phyloP scores from a whole-genome alignment of 2,113 vertebrate species.

The Gallinago jamesoni region DNA sequence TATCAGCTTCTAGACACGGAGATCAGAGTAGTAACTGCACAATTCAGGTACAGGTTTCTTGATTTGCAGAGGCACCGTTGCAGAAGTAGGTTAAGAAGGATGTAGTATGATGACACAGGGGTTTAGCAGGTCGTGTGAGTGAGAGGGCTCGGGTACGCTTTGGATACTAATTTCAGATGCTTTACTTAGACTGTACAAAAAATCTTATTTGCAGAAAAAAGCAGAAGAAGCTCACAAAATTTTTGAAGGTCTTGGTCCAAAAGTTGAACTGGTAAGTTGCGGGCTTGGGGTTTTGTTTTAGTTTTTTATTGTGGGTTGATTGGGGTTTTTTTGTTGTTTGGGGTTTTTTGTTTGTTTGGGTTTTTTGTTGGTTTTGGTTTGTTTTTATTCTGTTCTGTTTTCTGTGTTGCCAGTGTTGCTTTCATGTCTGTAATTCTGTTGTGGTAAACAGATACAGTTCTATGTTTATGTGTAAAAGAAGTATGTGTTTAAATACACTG shows the following conservation, averaged over 20 bases:
- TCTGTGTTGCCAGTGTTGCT: not conserved
- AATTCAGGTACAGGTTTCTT: not conserved
- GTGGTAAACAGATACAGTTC: not conserved
- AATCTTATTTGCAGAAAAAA: slow-evolving; percentile 88
- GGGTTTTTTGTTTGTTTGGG: not conserved
- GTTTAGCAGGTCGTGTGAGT: not conserved
- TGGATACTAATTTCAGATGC: not conserved
- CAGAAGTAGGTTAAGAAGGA: slow-evolving; percentile 9
- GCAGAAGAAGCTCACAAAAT: slow-evolving; percentile 99
- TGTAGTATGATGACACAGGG: not conserved
- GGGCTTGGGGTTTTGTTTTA: not conserved
- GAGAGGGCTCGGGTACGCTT: not conserved
- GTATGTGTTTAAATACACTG: not conserved
- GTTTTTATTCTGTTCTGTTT: not conserved
- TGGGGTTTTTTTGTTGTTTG: not conserved
- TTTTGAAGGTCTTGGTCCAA: slow-evolving; percentile 96
- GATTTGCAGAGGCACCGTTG: not conserved
- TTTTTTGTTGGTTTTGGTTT: not conserved
- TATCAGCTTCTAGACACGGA: not conserved
- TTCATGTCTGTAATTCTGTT: not conserved
- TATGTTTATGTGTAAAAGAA: not conserved
- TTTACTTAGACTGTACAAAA: not conserved
- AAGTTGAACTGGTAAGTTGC: slow-evolving; percentile 92
- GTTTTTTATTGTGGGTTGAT: not conserved
- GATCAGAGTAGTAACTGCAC: not conserved